phyloP scores from a whole-genome alignment of 2,888 invertebrate species.

The Cacoxenus indagator region DNA sequence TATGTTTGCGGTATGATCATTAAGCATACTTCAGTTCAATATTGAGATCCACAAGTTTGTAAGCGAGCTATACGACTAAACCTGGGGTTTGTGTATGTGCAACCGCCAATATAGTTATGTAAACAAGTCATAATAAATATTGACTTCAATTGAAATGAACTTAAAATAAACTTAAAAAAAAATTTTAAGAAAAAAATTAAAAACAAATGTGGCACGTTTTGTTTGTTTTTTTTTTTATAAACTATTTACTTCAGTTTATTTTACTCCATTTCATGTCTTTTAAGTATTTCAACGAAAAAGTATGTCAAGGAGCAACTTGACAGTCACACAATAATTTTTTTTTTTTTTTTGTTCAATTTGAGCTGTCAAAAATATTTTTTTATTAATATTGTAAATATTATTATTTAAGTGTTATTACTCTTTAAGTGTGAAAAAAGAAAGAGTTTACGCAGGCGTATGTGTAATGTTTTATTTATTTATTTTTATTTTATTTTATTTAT shows the following conservation, averaged over 20 bases:
- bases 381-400: neutral
- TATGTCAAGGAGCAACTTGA: slow-evolving; percentile 64
- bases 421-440: too few species aligned
- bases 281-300: slow-evolving; percentile 52
- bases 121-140: too few species aligned
- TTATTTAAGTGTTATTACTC: too few species aligned
- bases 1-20: too few species aligned
- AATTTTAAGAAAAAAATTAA: neutral
- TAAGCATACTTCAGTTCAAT: too few species aligned
- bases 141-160: too few species aligned
- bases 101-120: too few species aligned
- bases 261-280: slow-evolving; percentile 34
- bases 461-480: neutral
- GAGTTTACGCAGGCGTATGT: slow-evolving; percentile 4
- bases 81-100: too few species aligned
- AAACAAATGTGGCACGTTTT: neutral
- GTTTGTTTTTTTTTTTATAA: slow-evolving; percentile 34
- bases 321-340: slow-evolving; percentile 41
- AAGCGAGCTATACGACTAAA: too few species aligned
- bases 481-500: neutral
- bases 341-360: neutral
- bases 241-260: too few species aligned
- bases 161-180: too few species aligned
- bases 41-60: too few species aligned
- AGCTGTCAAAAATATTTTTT: neutral